These are phyloP conservation scores for Microctonus brassicae DNA, from an alignment of 2,888 invertebrate genomes.

Conservation along the genomic window DNA sequence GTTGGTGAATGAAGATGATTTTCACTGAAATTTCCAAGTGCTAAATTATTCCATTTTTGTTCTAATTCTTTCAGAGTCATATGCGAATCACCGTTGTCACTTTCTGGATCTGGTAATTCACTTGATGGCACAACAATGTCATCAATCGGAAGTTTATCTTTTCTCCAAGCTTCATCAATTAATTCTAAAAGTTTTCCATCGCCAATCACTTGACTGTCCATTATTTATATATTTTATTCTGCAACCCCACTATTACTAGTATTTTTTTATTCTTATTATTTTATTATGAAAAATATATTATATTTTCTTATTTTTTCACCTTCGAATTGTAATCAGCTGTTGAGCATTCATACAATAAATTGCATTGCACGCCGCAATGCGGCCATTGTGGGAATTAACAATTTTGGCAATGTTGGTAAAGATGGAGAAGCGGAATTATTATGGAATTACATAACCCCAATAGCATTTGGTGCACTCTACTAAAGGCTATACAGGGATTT, in stretches of 20 bases:
- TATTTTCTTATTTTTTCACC: no score
- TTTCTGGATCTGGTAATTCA: slow-evolving; percentile 93
- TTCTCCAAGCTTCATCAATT: slow-evolving; percentile 90
- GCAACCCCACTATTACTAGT: background rate
- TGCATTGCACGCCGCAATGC: background rate
- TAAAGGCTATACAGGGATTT: no score
- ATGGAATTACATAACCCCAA: no score
- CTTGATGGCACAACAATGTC: slow-evolving; percentile 87
- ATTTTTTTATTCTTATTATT: no score
- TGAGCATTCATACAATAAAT: no score
- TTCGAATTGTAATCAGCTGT: no score
- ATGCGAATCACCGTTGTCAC: slow-evolving; percentile 91
- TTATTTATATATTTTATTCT: background rate
- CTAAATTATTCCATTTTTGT: slow-evolving; percentile 75
- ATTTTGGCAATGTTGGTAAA: no score
- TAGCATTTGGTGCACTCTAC: no score
- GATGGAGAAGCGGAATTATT: no score
- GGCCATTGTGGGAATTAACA: background rate
- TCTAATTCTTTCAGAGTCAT: slow-evolving; percentile 91
- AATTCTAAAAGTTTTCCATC: slow-evolving; percentile 84
- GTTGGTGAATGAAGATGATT: slow-evolving; percentile 70
- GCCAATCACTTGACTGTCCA: slow-evolving; percentile 69
- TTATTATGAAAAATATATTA: no score
- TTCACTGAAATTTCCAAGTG: slow-evolving; percentile 72
- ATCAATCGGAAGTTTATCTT: slow-evolving; percentile 85